Base-by-base conservation (phyloP, 2,797 vertebrate species). In the Sphenopsis melanotis region DNA sequence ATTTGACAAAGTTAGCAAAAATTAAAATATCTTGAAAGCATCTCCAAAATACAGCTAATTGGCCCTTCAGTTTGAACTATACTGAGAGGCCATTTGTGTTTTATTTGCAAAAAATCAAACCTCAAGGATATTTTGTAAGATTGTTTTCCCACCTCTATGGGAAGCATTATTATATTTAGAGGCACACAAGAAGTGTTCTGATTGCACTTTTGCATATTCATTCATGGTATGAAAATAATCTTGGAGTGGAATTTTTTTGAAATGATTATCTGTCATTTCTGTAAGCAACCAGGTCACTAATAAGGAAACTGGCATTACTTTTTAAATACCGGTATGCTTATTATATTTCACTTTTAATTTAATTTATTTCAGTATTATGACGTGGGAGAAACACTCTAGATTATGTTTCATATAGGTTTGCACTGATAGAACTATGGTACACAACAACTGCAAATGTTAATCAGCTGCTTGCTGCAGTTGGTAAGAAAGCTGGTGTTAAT, bases 1-100 rank as follows among this genome's bases (percentile, higher is more conserved):
- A 34, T 86, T 86, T 83, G 42, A 91, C 72, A 80, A 69, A 85
- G 37, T 53, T 90, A 87, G 83, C 76, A 92, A 88, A 91, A 94
- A 90, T 69, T 71, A 77, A 82, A 85, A 57, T 59, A 69, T 89
- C 79, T 88, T 91, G 64, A 90, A 84, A 91, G 4, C 36, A 57
- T 65, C 59, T 83, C 32, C 41, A 65, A 85, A 92, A 71, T 90
- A 49, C 26, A 79, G 55, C 26, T 94, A 92, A 93, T 87, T 75
- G 23, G 37, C 47, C 56, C 66, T 90, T 93, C 86, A 80, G 15
- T 39, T 59, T 34, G 27, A 80, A 36, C 37, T 90, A 46, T n/a
- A 50, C 47, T 82, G 50, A 95, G 64, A 87, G 42, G 37, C 4
- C 6, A 22, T 83, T 76, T 93, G 16, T 52, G 63, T 55, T 79